Evolutionary conservation across 2,113 vertebrate genomes (phyloP).

Genomic region (Coryphaenoides rupestris): DNA sequence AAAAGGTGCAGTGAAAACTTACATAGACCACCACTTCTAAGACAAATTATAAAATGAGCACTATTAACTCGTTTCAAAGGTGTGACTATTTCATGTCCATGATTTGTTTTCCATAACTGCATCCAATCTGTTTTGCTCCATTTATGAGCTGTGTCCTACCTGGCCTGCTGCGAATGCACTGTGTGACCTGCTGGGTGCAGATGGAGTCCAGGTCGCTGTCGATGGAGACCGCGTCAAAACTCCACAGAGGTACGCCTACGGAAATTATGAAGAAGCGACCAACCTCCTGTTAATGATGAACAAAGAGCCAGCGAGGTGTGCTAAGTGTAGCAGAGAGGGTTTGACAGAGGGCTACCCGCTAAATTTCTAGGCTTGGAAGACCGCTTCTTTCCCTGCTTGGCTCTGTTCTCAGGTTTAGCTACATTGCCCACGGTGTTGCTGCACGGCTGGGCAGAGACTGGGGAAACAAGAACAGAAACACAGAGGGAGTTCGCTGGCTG

Average conservation of each 20-base stretch:
- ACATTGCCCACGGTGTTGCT: constrained; percentile 20
- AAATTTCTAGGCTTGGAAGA: constrained; percentile 40
- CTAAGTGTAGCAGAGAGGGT: too few species aligned
- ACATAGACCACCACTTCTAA: too few species aligned
- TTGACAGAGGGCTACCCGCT: constrained; percentile 59
- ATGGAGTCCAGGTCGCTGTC: constrained; percentile 75
- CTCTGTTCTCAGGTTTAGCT: constrained; percentile 11
- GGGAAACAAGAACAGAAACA: constrained; percentile 7
- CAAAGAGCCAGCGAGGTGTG: too few species aligned
- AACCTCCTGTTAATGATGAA: not conserved
- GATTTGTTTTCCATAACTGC: too few species aligned
- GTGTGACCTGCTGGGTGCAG: constrained; percentile 52
- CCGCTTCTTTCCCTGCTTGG: constrained; percentile 2
- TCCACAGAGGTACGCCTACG: constrained; percentile 61
- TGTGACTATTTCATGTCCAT: too few species aligned
- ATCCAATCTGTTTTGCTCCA: not conserved
- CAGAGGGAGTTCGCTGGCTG: not conserved
- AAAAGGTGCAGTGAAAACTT: too few species aligned
- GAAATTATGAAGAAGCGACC: constrained; percentile 15
- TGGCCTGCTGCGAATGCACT: constrained; percentile 50
- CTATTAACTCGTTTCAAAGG: too few species aligned
- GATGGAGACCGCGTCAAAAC: constrained; percentile 68
- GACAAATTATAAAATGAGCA: too few species aligned
- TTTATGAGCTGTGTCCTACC: constrained; percentile 35
- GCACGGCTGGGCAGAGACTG: constrained; percentile 20